Base-by-base conservation (phyloP, 2,888 invertebrate genomes). In the Ennomos fuscantarius region DNA sequence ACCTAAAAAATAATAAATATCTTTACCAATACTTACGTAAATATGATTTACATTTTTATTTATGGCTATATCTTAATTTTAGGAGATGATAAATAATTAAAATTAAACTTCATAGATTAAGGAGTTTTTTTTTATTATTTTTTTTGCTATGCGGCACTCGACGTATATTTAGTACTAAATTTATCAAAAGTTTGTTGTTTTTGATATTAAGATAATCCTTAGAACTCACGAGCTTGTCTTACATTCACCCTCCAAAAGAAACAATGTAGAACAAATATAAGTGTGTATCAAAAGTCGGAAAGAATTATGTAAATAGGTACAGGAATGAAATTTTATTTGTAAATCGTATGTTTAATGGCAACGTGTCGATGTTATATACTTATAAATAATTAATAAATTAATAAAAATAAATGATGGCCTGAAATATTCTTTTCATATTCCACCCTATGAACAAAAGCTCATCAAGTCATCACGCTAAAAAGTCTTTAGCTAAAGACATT, bases 301-400 rank as follows among this genome's bases (percentile, higher is more conserved):
- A 74, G 72, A 78, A 79, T 81, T 86, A 80, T 91, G 90, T 91
- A 91, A 86, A 90, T 90, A 83, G 41, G 39, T 58, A 50, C 60
- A 85, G 75, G 66, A 60, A 66, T 82, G 70, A 74, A 80, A 77
- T 78, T 84, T 87, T 87, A 89, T 90, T 89, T 89, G 87, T 89
- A 89, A 87, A 86, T 82, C 76, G 78, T 86, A 84, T 84, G 82
- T 87, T 84, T 84, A 87, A 84, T 86, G 89, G 86, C 87, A 84
- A 87, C 81, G 89, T 88, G 87, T 90, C 86, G 89, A 88, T 91
- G 91, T 90, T 89, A 90, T 89, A 90, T 87, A 89, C 82, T 81
- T 87, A 87, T 84, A 83, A 84, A 24, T 24, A 6, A 24, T 24
- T 86, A 85, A 89, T 86, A 84, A 90, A 86, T 84, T 81, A 24